Conservation (phyloP, 1,140 invertebrate species). For the Zaprionus taronus region DNA sequence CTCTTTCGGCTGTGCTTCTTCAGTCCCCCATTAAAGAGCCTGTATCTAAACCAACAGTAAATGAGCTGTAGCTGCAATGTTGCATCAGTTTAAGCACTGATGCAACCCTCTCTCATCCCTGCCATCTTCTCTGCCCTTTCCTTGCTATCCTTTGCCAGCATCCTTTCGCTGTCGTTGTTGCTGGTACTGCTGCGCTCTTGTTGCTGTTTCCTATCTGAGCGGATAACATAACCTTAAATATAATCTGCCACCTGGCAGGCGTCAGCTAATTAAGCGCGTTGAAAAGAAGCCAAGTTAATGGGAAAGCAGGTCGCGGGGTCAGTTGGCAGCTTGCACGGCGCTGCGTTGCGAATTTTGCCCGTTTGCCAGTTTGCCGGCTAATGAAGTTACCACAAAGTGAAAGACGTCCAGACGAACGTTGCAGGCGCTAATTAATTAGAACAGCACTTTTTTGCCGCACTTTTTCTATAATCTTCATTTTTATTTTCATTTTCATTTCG, state of each 20-base stretch:
- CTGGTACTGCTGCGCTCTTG: background rate
- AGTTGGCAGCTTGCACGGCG: slow-evolving; percentile 9
- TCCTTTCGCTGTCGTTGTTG: slow-evolving; percentile 9
- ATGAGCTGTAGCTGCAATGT: background rate
- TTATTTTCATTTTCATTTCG: slow-evolving; percentile 11
- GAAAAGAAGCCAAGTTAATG: slow-evolving; percentile 36
- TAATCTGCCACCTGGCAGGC: slow-evolving; percentile 40
- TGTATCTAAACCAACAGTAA: background rate
- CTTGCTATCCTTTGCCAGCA: background rate
- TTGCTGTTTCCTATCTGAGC: slow-evolving; percentile 14
- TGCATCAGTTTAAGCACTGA: background rate
- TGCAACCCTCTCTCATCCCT: background rate
- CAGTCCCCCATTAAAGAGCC: background rate
- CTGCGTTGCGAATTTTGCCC: slow-evolving; percentile 5
- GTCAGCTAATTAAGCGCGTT: slow-evolving; percentile 58
- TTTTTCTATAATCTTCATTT: slow-evolving; percentile 13
- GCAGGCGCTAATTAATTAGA: slow-evolving; percentile 56
- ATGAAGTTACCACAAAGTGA: slow-evolving; percentile 60
- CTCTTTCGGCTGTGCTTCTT: too few species aligned
- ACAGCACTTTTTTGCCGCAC: slow-evolving; percentile 21
- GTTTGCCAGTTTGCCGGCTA: slow-evolving; percentile 24
- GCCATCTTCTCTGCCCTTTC: background rate
- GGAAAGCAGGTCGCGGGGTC: slow-evolving; percentile 26
- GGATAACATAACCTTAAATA: slow-evolving; percentile 51
- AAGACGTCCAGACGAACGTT: slow-evolving; percentile 48